Evolutionary conservation across 2,797 vertebrate genomes (phyloP).

Genomic region (Oreonectes daqikongensis): DNA sequence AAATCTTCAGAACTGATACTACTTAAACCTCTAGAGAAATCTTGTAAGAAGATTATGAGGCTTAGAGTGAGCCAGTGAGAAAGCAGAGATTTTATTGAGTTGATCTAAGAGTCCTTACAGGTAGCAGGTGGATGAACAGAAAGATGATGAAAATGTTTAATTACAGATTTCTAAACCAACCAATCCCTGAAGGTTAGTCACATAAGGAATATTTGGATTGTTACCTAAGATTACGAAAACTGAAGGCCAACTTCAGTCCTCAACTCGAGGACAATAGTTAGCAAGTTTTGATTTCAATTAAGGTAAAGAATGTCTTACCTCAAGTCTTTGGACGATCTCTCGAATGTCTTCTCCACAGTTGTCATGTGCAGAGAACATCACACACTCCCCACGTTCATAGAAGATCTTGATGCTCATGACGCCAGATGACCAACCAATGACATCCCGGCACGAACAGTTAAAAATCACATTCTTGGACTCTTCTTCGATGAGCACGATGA

Average conservation of each 20-base stretch:
- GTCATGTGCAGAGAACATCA: constrained; percentile 89
- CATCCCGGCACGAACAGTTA: constrained; percentile 96
- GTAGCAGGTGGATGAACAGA: constrained; percentile 11
- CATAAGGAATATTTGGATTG: constrained; percentile 29
- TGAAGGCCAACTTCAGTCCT: constrained; percentile 11
- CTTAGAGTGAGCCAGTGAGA: constrained; percentile 20
- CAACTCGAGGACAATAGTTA: constrained; percentile 8
- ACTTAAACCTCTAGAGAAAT: constrained; percentile 22
- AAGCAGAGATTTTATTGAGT: constrained; percentile 7
- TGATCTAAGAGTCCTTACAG: constrained; percentile 26
- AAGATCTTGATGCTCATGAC: constrained; percentile 93
- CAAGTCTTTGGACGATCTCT: constrained; percentile 91
- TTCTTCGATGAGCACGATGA: constrained; percentile 93
- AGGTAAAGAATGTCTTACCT: constrained; percentile 76
- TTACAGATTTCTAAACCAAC: not conserved
- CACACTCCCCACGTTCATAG: constrained; percentile 94
- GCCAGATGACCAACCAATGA: constrained; percentile 97
- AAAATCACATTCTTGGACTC: constrained; percentile 95
- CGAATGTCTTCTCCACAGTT: constrained; percentile 88
- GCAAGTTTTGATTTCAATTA: constrained; percentile 22
- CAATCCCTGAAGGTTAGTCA: not conserved
- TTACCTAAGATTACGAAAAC: constrained; percentile 24
- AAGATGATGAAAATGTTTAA: not conserved
- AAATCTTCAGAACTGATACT: constrained; percentile 11
- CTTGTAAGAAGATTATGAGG: constrained; percentile 36